phyloP scores from a whole-genome alignment of 1,140 invertebrate species.

The Caenorhabditis latens region DNA sequence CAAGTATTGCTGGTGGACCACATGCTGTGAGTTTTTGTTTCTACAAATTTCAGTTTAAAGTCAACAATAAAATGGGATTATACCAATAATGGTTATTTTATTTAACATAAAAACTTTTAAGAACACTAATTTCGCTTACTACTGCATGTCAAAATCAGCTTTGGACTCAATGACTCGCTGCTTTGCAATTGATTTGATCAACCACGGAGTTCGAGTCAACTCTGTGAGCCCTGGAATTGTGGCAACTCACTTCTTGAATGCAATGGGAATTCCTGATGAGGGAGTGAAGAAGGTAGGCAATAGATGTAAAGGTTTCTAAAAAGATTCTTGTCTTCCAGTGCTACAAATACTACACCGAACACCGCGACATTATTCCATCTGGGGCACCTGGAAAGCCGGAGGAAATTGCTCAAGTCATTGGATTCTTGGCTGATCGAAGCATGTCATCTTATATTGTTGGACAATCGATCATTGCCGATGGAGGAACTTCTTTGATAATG shows the following conservation, averaged over 20 bases:
- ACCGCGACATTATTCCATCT: neutral
- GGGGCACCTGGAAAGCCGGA: neutral
- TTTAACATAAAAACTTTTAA: neutral
- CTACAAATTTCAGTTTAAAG: no score
- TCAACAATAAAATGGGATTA: no score
- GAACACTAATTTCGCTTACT: constrained; percentile 79
- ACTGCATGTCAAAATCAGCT: constrained; percentile 89
- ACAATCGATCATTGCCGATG: constrained; percentile 7
- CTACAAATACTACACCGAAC: no score
- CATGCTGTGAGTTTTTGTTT: constrained; percentile 72
- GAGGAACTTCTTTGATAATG: neutral
- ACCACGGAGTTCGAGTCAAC: constrained; percentile 87
- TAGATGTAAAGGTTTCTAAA: neutral
- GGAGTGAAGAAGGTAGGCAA: neutral
- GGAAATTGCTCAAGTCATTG: constrained; percentile 60
- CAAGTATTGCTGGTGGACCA: constrained; percentile 85
- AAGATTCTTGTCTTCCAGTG: neutral
- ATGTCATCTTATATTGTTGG: constrained; percentile 46
- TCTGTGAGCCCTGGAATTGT: constrained; percentile 62
- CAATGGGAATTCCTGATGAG: neutral
- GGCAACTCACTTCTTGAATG: constrained; percentile 20
- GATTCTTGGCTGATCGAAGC: constrained; percentile 41
- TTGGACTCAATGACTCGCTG: constrained; percentile 90
- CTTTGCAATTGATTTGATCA: constrained; percentile 84
- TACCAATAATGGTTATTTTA: no score